Evolutionary conservation across 64 coral and sea anemone genomes (phyloP), one percentile per base, ranked within the genome.

Genomic region (Actinia tenebrosa): DNA sequence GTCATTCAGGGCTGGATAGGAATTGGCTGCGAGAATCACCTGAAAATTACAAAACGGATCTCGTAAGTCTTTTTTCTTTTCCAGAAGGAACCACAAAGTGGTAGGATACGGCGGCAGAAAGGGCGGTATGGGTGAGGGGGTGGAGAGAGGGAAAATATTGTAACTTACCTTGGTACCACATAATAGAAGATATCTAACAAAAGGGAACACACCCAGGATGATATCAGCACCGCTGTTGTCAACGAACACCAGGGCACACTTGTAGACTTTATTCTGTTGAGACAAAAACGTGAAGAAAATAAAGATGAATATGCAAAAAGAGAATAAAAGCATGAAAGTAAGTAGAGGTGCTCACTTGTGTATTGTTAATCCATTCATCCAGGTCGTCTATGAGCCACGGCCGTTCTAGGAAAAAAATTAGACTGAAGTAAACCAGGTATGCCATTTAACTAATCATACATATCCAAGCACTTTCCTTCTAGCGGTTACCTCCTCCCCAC

Each of bases 191-290:
- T 99, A 93, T 89, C 93, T 90, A 13, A 94, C 91, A 53, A 99
- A 99, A n/a, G 97, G 97, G 71, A 99, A 95, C n/a, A 99, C 87
- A 54, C 97, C 97, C 16, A 99, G 79, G 20, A 99, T 94, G 53
- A 99, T 93, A 61, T 99, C 97, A 25, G 92, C 88, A 56, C 97
- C 97, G 82, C 92, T 99, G 88, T 99, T 99, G 75, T 99, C 93
- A 17, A 99, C 95, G 86, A 99, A 99, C 75, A 99, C 68, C 10
- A 99, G 88, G 1, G 97, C 97, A 10, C 83, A 82, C 54, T 91
- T 89, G 84, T 99, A 92, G 83, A 93, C 83, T 20, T 81, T 30
- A 43, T 87, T 86, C 93, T 98, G 89, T 4, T 2, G 2, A 75
- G 13, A 30, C 9, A 75, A 42, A 75, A 75, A 64, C 3, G 44